Evolutionary conservation across 2,113 vertebrate genomes (phyloP), one percentile per base, ranked within the genome.

Genomic region (Perccottus glenii): DNA sequence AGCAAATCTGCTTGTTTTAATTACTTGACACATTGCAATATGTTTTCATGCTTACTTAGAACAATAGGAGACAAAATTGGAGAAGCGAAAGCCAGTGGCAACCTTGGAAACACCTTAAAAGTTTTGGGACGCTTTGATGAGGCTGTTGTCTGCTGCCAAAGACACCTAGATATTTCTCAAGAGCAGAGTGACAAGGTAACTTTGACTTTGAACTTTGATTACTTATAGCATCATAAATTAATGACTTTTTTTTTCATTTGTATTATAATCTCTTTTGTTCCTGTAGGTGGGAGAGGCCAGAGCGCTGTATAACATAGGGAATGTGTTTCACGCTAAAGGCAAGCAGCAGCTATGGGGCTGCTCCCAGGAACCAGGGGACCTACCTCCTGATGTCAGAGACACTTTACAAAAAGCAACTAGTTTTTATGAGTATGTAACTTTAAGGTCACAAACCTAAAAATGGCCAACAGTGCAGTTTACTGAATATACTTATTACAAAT

Each of bases 1-100:
- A 3, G 8, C 32, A 47, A 47, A n/a, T 2, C 4, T 43, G 11
- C 46, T 64, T 46, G 3, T 52, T 46, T 10, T 10, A 8, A 8
- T 10, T 16, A 19, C 4, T 50, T n/a, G 67, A 59, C 4, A 4
- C 10, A n/a, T 10, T 61, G 11, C n/a, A 5, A 35, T 45, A 7
- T 53, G 2, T 58, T 43, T 47, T 2, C 36, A 38, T 82, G 2
- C 61, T 44, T 77, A 64, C 53, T 16, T 61, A 99, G 98, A 82
- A 96, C 96, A 46, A 98, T 99, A 2, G 96, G 95, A 15, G 98
- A 99, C 89, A 91, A 94, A 49, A 95, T 97, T 11, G 97, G 97
- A 67, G 97, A 99, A 66, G 98, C 95, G 42, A 99, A 99, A 75
- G 98, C 98, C 61, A 99, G 97, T 0, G 97, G 98, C 5, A 99